Base-by-base conservation (phyloP, 2,797 vertebrate genomes). In the Labeo calbasu region DNA sequence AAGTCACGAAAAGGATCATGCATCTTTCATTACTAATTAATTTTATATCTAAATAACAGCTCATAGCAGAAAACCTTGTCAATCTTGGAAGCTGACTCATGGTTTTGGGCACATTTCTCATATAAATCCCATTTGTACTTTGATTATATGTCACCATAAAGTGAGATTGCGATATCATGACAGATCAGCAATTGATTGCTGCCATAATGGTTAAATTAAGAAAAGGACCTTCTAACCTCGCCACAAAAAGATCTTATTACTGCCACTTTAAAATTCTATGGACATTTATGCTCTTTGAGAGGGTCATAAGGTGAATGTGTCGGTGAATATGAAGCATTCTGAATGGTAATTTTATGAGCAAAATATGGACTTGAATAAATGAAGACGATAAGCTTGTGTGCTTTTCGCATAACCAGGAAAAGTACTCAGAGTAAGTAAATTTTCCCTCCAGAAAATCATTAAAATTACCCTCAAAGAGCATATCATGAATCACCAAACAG, bases 321-420 rank as follows among this genome's bases (percentile, higher is more conserved):
- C 53, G 68, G 85, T 91, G 92, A 93, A 89, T 86, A 86, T 88
- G 63, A 85, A 86, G 78, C 88, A 91, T 93, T 94, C 91, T 87
- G 89, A 92, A 95, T 92, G 85, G 89, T 92, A 93, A 93, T 94
- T 92, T 89, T 86, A 89, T 92, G 89, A 77, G 72, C 25, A 46
- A 61, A 88, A 89, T 78, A 87, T 84, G 76, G 53, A 85, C 91
- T 93, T 90, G 87, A 90, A 93, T 90, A 89, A 84, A 79, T 90
- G 86, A 86, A 75, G 28, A 36, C 59, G 91, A 92, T 92, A 92
- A 92, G 91, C 90, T 86, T 88, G 82, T 78, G 77, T 61, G 84
- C 89, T 90, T 92, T 88, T 71, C 10, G 48, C 70, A 40, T 14
- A 63, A 51, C 59, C 14, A 51, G 23, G 15, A 23, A 66, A 55